Conservation (phyloP, 92 coral and sea anemone genomes). For the Bergia puertoricense region DNA sequence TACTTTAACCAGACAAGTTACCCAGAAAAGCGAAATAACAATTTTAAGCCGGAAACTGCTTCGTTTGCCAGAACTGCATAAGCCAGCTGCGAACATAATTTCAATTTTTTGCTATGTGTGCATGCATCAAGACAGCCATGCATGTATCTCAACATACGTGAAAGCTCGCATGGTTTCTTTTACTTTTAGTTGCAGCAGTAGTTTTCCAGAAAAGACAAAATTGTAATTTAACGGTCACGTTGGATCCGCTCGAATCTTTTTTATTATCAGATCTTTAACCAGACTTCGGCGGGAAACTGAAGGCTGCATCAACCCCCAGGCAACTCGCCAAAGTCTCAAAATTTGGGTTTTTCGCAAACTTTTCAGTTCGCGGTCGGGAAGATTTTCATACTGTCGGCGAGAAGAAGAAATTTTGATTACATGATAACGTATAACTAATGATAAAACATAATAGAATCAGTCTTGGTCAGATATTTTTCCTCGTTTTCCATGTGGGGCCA, state of each 20-base stretch:
- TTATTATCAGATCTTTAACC: background rate
- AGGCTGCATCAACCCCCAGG: background rate
- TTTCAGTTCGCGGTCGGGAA: background rate
- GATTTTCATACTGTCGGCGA: background rate
- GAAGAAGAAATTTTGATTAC: background rate
- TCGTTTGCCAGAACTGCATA: background rate
- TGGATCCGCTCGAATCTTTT: background rate
- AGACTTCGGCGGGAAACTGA: background rate
- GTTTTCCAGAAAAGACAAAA: too few species aligned
- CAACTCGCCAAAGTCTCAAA: background rate
- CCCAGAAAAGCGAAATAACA: background rate
- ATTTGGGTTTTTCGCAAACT: background rate
- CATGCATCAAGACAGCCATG: background rate
- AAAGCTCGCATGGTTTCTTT: background rate
- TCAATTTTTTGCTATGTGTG: background rate
- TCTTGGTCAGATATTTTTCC: background rate
- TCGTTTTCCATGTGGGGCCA: too few species aligned
- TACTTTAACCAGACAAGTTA: background rate
- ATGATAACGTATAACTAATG: background rate
- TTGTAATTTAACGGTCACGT: too few species aligned
- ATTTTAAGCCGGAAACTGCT: background rate
- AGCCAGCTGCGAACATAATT: background rate
- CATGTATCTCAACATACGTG: background rate
- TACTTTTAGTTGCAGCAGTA: too few species aligned
- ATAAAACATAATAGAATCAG: too few species aligned